Percentiles rank a stretch among this genome's conserved stretches.
phyloP scores from a whole-genome alignment of 2,797 vertebrate genomes.

The Sarcoramphus papa region DNA sequence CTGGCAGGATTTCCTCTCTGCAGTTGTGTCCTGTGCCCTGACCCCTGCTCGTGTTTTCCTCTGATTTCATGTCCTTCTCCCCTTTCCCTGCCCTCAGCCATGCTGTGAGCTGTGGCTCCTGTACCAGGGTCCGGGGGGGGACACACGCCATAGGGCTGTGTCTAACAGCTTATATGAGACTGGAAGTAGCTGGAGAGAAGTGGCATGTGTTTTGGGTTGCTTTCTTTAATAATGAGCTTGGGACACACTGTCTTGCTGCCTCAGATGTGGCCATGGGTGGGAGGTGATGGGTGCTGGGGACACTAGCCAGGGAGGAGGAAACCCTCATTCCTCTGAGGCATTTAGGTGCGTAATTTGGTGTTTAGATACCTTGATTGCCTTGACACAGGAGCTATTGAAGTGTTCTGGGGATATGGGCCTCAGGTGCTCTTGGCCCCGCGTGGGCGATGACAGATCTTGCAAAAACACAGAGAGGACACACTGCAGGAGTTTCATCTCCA shows the following conservation, averaged over 20 bases:
- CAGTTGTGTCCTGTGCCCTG: neutral
- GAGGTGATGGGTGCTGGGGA: neutral
- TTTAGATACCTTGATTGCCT: neutral
- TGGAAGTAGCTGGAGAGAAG: neutral
- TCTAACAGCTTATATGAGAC: neutral
- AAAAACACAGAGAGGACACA: neutral
- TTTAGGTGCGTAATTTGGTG: neutral
- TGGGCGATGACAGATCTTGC: neutral
- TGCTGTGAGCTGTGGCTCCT: neutral
- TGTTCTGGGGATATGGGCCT: neutral
- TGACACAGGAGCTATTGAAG: neutral
- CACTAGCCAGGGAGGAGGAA: neutral
- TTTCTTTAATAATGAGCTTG: neutral
- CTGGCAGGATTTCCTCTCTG: neutral
- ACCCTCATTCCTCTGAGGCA: neutral
- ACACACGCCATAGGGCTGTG: fast-evolving
- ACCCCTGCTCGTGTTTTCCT: neutral
- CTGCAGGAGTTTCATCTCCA: neutral
- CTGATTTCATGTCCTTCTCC: neutral
- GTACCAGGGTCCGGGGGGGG: no score
- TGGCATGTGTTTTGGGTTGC: fast-evolving
- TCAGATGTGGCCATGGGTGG: neutral
- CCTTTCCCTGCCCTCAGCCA: neutral
- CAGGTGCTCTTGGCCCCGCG: neutral
- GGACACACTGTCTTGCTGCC: neutral